Evolutionary conservation across 2,888 invertebrate genomes (phyloP).

Genomic region (Caenorhabditis panamensis): DNA sequence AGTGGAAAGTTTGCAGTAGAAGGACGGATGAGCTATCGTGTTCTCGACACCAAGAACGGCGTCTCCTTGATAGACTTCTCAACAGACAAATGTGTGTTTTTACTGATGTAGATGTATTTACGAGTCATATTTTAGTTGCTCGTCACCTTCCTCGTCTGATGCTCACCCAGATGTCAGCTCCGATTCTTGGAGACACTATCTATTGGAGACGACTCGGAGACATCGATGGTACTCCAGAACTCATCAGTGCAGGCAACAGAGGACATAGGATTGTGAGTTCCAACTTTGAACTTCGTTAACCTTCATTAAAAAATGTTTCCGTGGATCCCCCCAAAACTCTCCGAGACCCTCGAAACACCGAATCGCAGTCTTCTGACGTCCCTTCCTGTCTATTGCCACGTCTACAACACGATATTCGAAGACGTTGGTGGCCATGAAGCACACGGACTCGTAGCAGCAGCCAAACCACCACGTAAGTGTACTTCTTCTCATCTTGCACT

Average conservation of each 20-base stretch:
- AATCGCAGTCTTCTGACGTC: slow-evolving; percentile 40
- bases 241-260: slow-evolving; percentile 47
- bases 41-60: slow-evolving; percentile 59
- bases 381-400: slow-evolving; percentile 68
- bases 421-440: slow-evolving; percentile 59
- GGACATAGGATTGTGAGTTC: slow-evolving; percentile 40
- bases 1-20: slow-evolving; percentile 70
- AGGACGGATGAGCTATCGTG: slow-evolving; percentile 65
- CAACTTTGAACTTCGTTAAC: not conserved
- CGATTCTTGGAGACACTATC: slow-evolving; percentile 71
- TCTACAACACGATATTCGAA: slow-evolving; percentile 66
- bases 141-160: slow-evolving; percentile 72
- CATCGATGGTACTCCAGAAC: slow-evolving; percentile 60
- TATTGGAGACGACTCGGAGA: slow-evolving; percentile 65
- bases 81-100: slow-evolving; percentile 63
- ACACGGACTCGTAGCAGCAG: slow-evolving; percentile 63
- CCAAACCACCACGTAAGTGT: slow-evolving; percentile 63
- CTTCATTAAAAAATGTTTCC: not conserved
- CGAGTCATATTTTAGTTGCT: slow-evolving; percentile 63
- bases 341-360: slow-evolving; percentile 33
- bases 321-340: slow-evolving; percentile 53
- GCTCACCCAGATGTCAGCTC: slow-evolving; percentile 63
- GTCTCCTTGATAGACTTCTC: slow-evolving; percentile 66
- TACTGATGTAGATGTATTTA: not conserved
- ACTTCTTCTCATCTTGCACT: not conserved